These are phyloP conservation scores for Pogonus chalceus DNA, from an alignment of 1,140 invertebrate genomes.

Conservation along the genomic window DNA sequence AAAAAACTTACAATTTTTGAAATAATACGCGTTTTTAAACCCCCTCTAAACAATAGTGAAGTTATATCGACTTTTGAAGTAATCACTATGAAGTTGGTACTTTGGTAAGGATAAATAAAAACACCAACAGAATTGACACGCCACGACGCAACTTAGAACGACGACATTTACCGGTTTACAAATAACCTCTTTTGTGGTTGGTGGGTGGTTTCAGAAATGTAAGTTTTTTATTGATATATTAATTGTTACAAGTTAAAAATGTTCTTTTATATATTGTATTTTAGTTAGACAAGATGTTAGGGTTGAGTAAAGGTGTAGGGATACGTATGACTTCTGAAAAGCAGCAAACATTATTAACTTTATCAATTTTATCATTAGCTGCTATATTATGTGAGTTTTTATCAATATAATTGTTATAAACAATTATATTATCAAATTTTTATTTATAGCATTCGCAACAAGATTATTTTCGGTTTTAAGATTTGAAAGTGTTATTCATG, in stretches of 20 bases:
- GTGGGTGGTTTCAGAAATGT: too few relatives aligned
- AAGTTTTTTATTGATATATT: too few relatives aligned
- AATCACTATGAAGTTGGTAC: too few relatives aligned
- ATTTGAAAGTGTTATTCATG: slow-evolving; percentile 97
- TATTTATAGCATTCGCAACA: slow-evolving; percentile 89
- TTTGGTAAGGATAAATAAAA: too few relatives aligned
- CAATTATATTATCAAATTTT: slow-evolving; percentile 19
- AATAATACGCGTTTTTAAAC: too few relatives aligned
- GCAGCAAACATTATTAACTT: slow-evolving; percentile 88
- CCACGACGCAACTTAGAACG: not conserved
- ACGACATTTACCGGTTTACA: not conserved
- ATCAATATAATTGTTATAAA: slow-evolving; percentile 8
- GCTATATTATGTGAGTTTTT: slow-evolving; percentile 81
- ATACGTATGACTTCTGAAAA: slow-evolving; percentile 66
- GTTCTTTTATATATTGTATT: not conserved
- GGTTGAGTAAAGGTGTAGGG: slow-evolving; percentile 28
- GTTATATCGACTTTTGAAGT: too few relatives aligned
- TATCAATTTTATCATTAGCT: slow-evolving; percentile 82
- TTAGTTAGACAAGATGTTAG: slow-evolving; percentile 12
- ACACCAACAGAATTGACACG: not conserved
- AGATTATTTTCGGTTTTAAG: slow-evolving; percentile 91
- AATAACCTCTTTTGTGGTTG: too few relatives aligned
- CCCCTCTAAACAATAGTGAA: too few relatives aligned
- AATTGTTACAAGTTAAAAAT: too few relatives aligned
- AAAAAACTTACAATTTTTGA: too few relatives aligned